Percentiles rank a stretch among this genome's conserved stretches.
Conservation (phyloP, 1,140 invertebrate genomes). For the Ceratina japonica region DNA sequence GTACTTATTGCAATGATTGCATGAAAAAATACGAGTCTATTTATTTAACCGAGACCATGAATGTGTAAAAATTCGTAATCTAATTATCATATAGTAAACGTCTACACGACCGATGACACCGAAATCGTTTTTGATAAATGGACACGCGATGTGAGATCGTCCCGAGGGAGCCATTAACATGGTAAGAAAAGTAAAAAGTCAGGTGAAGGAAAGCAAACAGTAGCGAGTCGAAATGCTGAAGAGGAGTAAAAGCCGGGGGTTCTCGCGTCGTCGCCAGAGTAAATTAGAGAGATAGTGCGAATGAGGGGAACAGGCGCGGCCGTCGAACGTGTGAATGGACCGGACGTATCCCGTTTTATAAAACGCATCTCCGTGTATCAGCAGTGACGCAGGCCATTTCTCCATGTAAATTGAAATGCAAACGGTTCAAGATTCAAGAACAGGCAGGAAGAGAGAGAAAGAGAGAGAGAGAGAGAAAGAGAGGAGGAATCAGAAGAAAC, state of each 20-base stretch:
- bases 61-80: no score
- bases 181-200: neutral
- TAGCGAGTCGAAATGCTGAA: slow-evolving; percentile 29
- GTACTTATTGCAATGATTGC: no score
- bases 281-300: slow-evolving; percentile 62
- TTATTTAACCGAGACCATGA: no score
- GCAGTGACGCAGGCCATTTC: slow-evolving; percentile 19
- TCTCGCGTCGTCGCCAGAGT: slow-evolving; percentile 21
- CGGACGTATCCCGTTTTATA: slow-evolving; percentile 43
- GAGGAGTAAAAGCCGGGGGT: slow-evolving; percentile 36
- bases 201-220: slow-evolving; percentile 58
- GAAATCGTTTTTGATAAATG: neutral
- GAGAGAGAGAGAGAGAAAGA: no score
- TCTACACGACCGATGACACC: no score
- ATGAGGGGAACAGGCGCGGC: slow-evolving; percentile 52
- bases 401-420: slow-evolving; percentile 44
- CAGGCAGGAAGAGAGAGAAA: neutral
- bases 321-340: slow-evolving; percentile 57
- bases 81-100: neutral
- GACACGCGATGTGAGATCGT: neutral
- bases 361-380: slow-evolving; percentile 18
- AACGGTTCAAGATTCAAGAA: neutral
- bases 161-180: neutral
- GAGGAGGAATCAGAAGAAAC: neutral
- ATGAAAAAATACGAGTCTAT: neutral